Conservation (phyloP, 2,113 vertebrate species). For the Tenebrosternarchus preto region DNA sequence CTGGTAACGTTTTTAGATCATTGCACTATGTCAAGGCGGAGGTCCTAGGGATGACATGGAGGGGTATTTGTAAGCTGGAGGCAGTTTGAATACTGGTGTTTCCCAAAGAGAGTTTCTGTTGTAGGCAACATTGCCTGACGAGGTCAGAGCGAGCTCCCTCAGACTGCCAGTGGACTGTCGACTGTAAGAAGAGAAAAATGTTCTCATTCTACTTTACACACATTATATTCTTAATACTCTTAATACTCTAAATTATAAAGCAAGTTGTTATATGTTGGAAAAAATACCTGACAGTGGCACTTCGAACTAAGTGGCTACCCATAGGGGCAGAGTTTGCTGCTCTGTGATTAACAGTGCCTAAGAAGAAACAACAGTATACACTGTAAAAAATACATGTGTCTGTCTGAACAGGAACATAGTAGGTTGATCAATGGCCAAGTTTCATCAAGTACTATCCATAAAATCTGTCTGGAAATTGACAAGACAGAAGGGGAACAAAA, state of each 20-base stretch:
- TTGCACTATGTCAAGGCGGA: conserved; percentile 34
- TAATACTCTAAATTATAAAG: neutral
- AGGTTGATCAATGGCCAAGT: too few relatives aligned
- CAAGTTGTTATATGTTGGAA: neutral
- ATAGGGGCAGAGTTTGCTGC: conserved; percentile 64
- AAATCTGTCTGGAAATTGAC: too few relatives aligned
- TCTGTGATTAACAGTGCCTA: conserved; percentile 73
- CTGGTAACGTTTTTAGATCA: conserved; percentile 31
- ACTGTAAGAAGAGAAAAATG: conserved; percentile 24
- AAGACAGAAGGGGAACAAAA: neutral
- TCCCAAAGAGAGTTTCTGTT: conserved; percentile 56
- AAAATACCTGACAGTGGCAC: conserved; percentile 75
- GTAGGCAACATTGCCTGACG: conserved; percentile 49
- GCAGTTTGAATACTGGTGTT: conserved; percentile 65
- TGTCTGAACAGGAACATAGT: too few relatives aligned
- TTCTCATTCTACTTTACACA: neutral
- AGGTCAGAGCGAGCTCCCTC: conserved; percentile 46
- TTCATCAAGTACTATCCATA: too few relatives aligned
- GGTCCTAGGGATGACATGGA: conserved; percentile 61
- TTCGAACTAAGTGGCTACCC: conserved; percentile 50
- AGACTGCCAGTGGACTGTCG: conserved; percentile 52
- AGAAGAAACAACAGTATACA: conserved; percentile 17
- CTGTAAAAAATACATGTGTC: neutral
- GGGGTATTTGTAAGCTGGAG: conserved; percentile 58
- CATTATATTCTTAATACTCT: neutral